Evolutionary conservation across 2,797 vertebrate genomes (phyloP).

Genomic region (Nasua narica): DNA sequence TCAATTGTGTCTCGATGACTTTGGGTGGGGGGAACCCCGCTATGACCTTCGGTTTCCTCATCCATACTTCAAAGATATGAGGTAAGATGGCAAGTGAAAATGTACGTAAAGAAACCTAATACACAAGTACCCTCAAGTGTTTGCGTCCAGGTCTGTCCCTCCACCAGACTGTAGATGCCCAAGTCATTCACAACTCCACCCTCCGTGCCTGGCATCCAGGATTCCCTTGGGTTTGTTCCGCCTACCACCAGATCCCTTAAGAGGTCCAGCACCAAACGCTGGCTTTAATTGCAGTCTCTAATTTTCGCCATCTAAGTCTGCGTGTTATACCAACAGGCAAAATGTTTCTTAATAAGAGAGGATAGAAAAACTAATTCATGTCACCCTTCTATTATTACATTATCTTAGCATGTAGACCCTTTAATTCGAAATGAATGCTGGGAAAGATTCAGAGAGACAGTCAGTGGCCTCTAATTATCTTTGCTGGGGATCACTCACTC

Average conservation of each 20-base stretch:
- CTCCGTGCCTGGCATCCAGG: background rate
- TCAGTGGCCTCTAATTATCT: conserved; percentile 47
- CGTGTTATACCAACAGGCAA: conserved; percentile 40
- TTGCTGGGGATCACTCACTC: conserved; percentile 35
- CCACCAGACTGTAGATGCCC: background rate
- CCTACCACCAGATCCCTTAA: background rate
- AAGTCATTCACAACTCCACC: background rate
- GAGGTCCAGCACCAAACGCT: background rate
- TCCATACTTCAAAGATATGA: background rate
- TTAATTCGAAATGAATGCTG: conserved; percentile 64
- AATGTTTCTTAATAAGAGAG: conserved; percentile 65
- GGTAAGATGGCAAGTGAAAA: conserved; percentile 28
- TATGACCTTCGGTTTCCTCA: background rate
- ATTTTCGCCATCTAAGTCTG: conserved; percentile 35
- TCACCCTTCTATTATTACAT: conserved; percentile 41
- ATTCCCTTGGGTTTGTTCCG: background rate
- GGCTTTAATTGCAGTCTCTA: conserved; percentile 15
- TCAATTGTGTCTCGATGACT: background rate
- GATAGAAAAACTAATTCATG: conserved; percentile 32
- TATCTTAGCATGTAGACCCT: conserved; percentile 43
- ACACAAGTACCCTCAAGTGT: background rate
- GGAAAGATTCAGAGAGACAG: conserved; percentile 51
- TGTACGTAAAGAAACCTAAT: background rate
- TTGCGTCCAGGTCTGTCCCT: background rate
- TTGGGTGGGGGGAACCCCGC: background rate